A percentile compares a stretch with the other conserved stretches of the same genome.
phyloP scores from a whole-genome alignment of 1,140 invertebrate genomes.

The Trachelipus rathkii region DNA sequence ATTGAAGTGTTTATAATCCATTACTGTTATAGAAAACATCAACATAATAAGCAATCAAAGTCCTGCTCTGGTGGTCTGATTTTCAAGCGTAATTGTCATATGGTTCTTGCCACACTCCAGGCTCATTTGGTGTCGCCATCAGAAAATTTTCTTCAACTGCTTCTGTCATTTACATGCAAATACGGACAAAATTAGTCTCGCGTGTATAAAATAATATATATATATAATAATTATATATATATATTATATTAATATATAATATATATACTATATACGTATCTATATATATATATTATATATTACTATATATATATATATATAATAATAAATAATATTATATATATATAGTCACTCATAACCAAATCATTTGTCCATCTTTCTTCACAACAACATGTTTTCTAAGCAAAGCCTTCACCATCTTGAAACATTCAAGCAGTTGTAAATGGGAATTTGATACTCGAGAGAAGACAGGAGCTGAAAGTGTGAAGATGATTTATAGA shows the following conservation, averaged over 20 bases:
- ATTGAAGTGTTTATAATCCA: too few relatives aligned
- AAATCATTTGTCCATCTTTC: conserved; percentile 54
- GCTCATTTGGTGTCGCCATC: conserved; percentile 16
- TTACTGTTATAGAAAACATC: conserved; percentile 90
- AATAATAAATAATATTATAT: too few relatives aligned
- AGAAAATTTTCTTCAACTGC: conserved; percentile 29
- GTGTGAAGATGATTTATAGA: conserved; percentile 43
- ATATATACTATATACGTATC: too few relatives aligned
- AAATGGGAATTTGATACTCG: conserved; percentile 81
- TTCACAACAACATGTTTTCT: neutral
- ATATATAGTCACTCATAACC: too few relatives aligned
- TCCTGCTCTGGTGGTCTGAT: conserved; percentile 50
- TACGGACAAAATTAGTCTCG: neutral
- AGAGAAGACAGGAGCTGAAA: conserved; percentile 73
- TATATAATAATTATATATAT: too few relatives aligned
- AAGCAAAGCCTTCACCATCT: conserved; percentile 54
- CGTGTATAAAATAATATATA: too few relatives aligned
- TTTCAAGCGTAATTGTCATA: neutral
- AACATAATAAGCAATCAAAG: conserved; percentile 89
- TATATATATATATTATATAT: too few relatives aligned
- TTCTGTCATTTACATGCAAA: conserved; percentile 47
- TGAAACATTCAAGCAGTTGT: conserved; percentile 85
- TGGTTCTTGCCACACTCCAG: neutral
- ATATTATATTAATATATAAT: too few relatives aligned
- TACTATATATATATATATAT: too few relatives aligned